Evolutionary conservation across 1,140 invertebrate genomes (phyloP).

Genomic region (Chelonus insularis): DNA sequence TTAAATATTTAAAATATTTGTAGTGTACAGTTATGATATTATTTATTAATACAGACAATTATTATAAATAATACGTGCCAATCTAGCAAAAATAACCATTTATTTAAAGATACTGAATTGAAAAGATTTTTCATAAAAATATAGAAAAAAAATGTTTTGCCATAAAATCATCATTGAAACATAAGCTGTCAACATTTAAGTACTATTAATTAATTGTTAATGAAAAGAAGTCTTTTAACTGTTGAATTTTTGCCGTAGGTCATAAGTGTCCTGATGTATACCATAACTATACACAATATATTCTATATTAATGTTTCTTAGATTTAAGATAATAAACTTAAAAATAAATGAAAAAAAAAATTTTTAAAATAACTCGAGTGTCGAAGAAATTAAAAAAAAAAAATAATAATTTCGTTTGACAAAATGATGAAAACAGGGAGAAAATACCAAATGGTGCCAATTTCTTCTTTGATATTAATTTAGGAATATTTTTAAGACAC

Average conservation of each 20-base stretch:
- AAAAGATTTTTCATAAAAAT: too few species aligned
- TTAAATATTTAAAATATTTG: too few species aligned
- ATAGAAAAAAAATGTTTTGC: too few species aligned
- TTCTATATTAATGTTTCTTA: constrained; percentile 58
- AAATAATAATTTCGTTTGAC: too few species aligned
- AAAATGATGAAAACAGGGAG: too few species aligned
- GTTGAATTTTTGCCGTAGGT: constrained; percentile 57
- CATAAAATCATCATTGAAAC: too few species aligned
- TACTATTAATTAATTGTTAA: constrained; percentile 25
- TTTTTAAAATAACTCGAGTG: constrained; percentile 22
- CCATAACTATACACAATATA: constrained; percentile 52
- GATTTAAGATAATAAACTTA: constrained; percentile 14
- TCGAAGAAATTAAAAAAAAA: constrained; percentile 11
- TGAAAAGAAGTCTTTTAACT: constrained; percentile 50
- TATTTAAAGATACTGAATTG: too few species aligned
- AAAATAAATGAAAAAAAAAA: constrained; percentile 6
- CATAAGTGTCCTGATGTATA: constrained; percentile 57
- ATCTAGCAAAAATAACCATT: too few species aligned
- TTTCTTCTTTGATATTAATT: constrained; percentile 11
- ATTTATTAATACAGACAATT: too few species aligned
- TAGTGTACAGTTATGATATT: too few species aligned
- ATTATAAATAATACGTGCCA: too few species aligned
- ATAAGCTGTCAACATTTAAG: constrained; percentile 8
- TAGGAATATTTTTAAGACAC: constrained; percentile 15
- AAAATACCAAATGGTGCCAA: too few species aligned